Evolutionary conservation across 53 echinoderm and acorn worm species (phyloP).

Genomic region (Luidia sarsii): DNA sequence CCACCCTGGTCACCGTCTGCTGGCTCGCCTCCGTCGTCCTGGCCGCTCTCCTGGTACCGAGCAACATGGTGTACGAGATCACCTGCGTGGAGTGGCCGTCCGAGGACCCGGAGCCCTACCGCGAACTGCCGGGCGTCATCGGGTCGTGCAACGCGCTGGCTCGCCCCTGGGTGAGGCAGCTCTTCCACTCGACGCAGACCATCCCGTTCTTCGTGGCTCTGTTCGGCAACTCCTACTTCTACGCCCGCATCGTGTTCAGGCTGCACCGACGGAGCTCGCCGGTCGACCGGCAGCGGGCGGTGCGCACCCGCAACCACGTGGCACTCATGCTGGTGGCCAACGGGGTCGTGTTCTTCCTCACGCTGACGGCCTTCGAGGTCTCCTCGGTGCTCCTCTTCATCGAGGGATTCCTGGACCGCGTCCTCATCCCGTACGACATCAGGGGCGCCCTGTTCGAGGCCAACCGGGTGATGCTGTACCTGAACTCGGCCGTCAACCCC

Average conservation of each 20-base stretch:
- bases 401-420: constrained; percentile 1
- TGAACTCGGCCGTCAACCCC: constrained; percentile 40
- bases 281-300: constrained; percentile 5
- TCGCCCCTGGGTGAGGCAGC: neutral
- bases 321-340: constrained; percentile 40
- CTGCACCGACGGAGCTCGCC: neutral
- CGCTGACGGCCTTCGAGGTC: constrained; percentile 24
- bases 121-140: neutral
- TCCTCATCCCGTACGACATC: constrained; percentile 15
- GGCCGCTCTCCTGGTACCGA: constrained; percentile 4
- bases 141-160: neutral
- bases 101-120: neutral
- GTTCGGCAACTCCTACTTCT: constrained; percentile 37
- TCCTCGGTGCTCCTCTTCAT: constrained; percentile 38
- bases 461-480: constrained; percentile 21
- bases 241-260: constrained; percentile 15
- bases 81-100: constrained; percentile 17
- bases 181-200: constrained; percentile 19
- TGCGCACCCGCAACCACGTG: constrained; percentile 46
- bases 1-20: constrained; percentile 12
- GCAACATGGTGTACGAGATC: neutral
- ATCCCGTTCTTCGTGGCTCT: constrained; percentile 35
- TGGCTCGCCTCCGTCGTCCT: constrained; percentile 14
- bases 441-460: neutral
- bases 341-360: constrained; percentile 31